These are phyloP conservation scores for Hirtodrosophila duncani DNA, from an alignment of 2,888 invertebrate genomes.

Conservation along the genomic window DNA sequence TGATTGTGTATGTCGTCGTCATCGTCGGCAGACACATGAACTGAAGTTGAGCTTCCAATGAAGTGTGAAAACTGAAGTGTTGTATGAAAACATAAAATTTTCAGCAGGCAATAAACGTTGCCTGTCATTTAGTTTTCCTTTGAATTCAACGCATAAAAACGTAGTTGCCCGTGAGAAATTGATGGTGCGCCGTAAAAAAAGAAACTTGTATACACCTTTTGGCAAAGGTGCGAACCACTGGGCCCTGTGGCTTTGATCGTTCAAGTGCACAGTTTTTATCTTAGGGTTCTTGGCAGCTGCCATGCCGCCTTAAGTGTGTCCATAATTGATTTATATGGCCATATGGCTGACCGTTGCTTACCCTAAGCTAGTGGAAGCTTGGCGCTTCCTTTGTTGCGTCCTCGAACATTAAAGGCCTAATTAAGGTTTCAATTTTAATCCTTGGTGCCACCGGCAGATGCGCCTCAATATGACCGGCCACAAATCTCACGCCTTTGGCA, in stretches of 20 bases:
- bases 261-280: no score
- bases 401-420: conserved; percentile 56
- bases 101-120: conserved; percentile 27
- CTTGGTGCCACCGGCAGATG: conserved; percentile 42
- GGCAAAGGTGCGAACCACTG: no score
- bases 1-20: no score
- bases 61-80: conserved; percentile 30
- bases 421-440: conserved; percentile 56
- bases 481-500: conserved; percentile 38
- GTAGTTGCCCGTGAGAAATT: no score
- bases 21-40: conserved; percentile 11
- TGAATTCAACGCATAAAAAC: no score
- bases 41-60: conserved; percentile 12
- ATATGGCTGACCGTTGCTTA: conserved; percentile 33
- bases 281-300: conserved; percentile 42
- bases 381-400: conserved; percentile 64
- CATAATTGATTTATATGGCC: conserved; percentile 59
- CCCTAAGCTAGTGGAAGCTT: no score
- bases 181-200: conserved; percentile 27
- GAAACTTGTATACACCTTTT: no score
- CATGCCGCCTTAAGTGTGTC: conserved; percentile 26
- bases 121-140: no score
- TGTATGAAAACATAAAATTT: conserved; percentile 29
- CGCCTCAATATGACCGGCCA: conserved; percentile 54
- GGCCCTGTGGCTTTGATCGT: no score